Evolutionary conservation across 2,113 vertebrate genomes (phyloP), one percentile per base, ranked within the genome.

Genomic region (Paramormyrops kingsleyae): DNA sequence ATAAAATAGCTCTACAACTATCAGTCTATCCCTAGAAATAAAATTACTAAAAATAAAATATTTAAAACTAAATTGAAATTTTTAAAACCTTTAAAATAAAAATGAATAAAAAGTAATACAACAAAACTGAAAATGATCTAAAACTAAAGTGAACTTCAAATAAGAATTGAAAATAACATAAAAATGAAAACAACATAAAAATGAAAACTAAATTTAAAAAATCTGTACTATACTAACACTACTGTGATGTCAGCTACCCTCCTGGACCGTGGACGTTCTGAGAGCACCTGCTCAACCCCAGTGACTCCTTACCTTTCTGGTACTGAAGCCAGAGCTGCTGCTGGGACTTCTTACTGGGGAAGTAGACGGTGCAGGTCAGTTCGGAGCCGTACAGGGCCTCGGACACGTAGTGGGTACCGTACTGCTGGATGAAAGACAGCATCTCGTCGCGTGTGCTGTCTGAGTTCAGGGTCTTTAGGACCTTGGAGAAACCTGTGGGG

Each of bases 261-360:
- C 4, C 70, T 35, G 27, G 83, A 24, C 44, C 1, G 13, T 7
- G 6, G 35, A 42, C 21, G 0, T 46, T 84, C 24, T 84, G 8
- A 85, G 9, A 84, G 44, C 21, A 24, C 44, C 83, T n/a, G 7
- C 83, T 77, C 19, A 49, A 4, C 39, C 47, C 49, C 24, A 24
- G 8, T 52, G 12, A 5, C 12, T 31, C 49, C 97, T 97, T 95
- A 99, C 99, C 99, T 98, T 99, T 99, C 96, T 99, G 99, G 92
- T 99, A 99, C 96, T 99, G 99, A 21, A 99, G 96, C 99, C 99
- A 99, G 85, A 99, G 97, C 94, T 99, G 99, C 95, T 99, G 99
- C 96, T 99, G 99, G 42, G 97, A 95, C 94, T 98, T 99, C 96
- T 99, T 99, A 96, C 97, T 99, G 93, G 99, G 98, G 92, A 99